These are phyloP conservation scores for Andinoacara biseriatus DNA, from an alignment of 2,113 vertebrate genomes.

Conservation along the genomic window DNA sequence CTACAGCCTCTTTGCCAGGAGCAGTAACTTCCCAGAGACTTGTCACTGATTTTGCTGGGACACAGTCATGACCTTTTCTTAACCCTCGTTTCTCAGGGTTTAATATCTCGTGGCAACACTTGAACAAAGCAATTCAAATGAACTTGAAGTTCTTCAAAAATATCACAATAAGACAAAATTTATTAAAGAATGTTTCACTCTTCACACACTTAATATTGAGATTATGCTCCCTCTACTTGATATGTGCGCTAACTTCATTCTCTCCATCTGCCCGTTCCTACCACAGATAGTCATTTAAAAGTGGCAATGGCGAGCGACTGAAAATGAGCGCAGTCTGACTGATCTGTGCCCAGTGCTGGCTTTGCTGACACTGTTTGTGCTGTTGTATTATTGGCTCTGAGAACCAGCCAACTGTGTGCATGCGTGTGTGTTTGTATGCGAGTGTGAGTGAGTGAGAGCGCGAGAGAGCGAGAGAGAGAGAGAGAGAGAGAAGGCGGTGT, in stretches of 20 bases:
- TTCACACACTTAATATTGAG: background rate
- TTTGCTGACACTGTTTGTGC: conserved; percentile 36
- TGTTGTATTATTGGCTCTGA: conserved; percentile 29
- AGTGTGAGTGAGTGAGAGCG: background rate
- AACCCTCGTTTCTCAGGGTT: background rate
- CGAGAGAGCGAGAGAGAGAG: too few relatives aligned
- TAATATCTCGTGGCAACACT: background rate
- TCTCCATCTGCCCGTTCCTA: background rate
- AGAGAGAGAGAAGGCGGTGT: background rate
- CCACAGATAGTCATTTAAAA: background rate
- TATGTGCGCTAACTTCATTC: background rate
- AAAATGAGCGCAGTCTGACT: conserved; percentile 21
- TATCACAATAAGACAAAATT: background rate
- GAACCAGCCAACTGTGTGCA: background rate
- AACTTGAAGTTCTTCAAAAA: background rate
- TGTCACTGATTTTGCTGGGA: background rate
- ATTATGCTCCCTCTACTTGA: background rate
- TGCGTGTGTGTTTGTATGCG: background rate
- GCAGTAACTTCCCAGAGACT: background rate
- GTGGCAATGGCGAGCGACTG: background rate
- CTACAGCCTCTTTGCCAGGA: background rate
- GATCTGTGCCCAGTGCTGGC: conserved; percentile 17
- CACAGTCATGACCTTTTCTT: background rate
- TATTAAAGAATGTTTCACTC: background rate
- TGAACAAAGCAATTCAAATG: background rate